Evolutionary conservation across 2,797 vertebrate species (phyloP).

Genomic region (Phrynocephalus forsythii): DNA sequence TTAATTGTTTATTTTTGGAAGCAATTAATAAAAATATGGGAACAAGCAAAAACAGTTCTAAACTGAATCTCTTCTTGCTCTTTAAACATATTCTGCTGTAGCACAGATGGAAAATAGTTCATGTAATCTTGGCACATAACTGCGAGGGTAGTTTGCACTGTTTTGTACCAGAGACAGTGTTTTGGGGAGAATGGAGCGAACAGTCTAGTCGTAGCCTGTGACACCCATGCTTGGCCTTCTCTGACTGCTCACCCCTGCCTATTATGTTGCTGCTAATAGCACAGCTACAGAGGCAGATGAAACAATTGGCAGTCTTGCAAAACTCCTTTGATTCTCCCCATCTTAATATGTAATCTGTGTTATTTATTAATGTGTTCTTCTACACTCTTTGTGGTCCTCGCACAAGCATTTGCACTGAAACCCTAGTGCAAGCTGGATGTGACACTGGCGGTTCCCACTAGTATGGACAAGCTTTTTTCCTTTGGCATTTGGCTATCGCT

Average conservation of each 20-base stretch:
- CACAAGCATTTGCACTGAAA: not conserved
- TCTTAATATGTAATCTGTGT: not conserved
- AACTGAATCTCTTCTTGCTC: not conserved
- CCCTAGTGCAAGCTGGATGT: not conserved
- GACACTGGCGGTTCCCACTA: not conserved
- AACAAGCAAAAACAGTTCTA: too few relatives aligned
- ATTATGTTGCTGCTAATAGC: not conserved
- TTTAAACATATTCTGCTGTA: not conserved
- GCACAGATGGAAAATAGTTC: not conserved
- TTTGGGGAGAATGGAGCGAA: too few relatives aligned
- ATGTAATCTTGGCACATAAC: not conserved
- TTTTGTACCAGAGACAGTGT: not conserved
- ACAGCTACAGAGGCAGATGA: not conserved
- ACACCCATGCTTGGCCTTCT: not conserved
- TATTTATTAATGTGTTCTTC: not conserved
- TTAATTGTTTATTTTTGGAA: too few relatives aligned
- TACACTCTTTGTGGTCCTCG: not conserved
- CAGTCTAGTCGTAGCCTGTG: not conserved
- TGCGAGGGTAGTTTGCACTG: not conserved
- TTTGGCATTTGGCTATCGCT: constrained; percentile 6
- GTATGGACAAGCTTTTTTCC: not conserved
- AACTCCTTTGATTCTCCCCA: not conserved
- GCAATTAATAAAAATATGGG: too few relatives aligned
- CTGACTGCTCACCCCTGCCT: not conserved
- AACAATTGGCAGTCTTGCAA: not conserved